Evolutionary conservation across 92 coral and sea anemone species (phyloP), one percentile per base, ranked within the genome.

Genomic region (Phenganax marumi): DNA sequence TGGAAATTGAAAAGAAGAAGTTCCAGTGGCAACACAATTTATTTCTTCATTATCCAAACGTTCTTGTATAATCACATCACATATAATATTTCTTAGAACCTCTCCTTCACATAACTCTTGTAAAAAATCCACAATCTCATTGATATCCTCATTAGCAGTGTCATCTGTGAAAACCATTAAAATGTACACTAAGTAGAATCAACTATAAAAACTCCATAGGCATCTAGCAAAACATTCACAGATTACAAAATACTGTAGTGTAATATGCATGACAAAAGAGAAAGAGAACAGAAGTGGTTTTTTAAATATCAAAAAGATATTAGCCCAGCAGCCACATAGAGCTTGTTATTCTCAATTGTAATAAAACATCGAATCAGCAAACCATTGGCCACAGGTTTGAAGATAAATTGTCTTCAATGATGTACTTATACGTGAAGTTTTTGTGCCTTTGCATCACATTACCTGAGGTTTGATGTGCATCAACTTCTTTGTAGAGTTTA

Each of bases 61-160:
- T 50, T 78, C 83, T 7, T 63, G 56, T 17, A 64, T 49, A 12
- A 78, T 63, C 2, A 52, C 61, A 47, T 78, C 83, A 78, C 83
- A 78, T 18, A 24, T 78, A 55, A 95, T 88, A 64, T 88, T 90
- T 76, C 92, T 90, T 88, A 95, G 73, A 54, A 91, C 91, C 80
- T 92, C 95, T 25, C 91, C 91, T 80, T 95, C 93, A 70, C 98
- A 95, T 10, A 95, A 68, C 23, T 84, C 90, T 70, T 89, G 91
- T 47, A 95, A 80, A 81, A 92, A 95, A 52, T 87, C 90, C 79
- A 94, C 90, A 13, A 95, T 82, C 50, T 80, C 91, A 52, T 96
- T 90, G 39, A 78, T 49, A 17, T 78, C 47, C 8, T 78, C 73
- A 63, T 78, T 78, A 13, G 12, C 81, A 26, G 68, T 33, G 43